Base-by-base conservation (phyloP, 2,113 vertebrate genomes). In the Sclerurus mexicanus region DNA sequence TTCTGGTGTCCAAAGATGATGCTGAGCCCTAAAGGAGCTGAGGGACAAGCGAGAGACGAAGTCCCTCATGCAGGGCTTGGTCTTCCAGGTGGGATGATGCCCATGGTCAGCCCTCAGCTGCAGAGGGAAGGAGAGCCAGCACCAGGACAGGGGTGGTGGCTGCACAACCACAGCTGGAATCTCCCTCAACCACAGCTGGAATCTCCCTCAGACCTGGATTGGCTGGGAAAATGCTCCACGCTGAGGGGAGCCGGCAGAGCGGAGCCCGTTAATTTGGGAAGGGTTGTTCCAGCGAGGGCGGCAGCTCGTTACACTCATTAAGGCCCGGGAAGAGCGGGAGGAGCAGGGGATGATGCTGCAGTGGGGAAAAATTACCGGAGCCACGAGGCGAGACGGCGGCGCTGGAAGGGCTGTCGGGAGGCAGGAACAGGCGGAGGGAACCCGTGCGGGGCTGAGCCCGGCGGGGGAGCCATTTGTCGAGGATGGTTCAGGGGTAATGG, bases 401-500 rank as follows among this genome's bases (percentile, higher is more conserved):
- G 6, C 80, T 23, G 87, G 63, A 23, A 49, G 53, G 66, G 88
- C 64, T 52, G 71, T 82, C 42, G 85, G 84, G 93, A 77, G 62
- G 60, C 30, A 50, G 69, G 85, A 95, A 67, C 68, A 53, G 58
- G 74, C 74, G n/a, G 78, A 28, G 55, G 88, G 90, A 55, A 85
- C 59, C 52, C 37, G 78, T n/a, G 40, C 1, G 67, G 53, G 37
- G 58, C 25, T 4, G 66, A 33, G 63, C 42, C 83, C 25, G 53
- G 53, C 77, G 16, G 62, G 95, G 92, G 91, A 90, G 35, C 77
- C 89, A 87, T 95, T 88, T 37, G 89, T 91, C 4, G 80, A 74
- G 95, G 91, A 85, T 93, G 89, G 39, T 63, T 95, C 50, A 49
- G 63, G 79, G 71, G 59, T 81, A 84, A 95, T 77, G 89, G 87